Evolutionary conservation across 2,888 invertebrate species (phyloP).

Genomic region (Microctonus hyperodae): DNA sequence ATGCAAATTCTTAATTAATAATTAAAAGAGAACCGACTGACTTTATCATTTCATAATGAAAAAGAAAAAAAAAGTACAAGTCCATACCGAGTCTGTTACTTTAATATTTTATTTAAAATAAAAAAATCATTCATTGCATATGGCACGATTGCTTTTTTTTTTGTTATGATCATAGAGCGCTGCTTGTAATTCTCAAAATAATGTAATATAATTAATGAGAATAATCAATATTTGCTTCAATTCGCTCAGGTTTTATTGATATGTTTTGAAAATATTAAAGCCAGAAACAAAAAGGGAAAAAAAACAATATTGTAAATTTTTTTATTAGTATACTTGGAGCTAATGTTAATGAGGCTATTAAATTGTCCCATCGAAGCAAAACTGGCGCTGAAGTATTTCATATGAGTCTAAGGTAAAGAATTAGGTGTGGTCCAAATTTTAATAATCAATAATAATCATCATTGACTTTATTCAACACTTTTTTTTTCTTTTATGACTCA

Average conservation of each 20-base stretch:
- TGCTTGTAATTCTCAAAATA: background rate
- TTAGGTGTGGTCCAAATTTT: background rate
- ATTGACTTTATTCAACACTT: background rate
- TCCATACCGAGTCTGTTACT: conserved; percentile 22
- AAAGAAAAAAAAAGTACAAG: conserved; percentile 16
- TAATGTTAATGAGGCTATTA: conserved; percentile 51
- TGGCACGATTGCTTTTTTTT: conserved; percentile 25
- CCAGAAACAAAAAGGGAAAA: background rate
- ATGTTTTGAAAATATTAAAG: background rate
- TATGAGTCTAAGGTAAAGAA: conserved; percentile 76
- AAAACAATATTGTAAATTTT: conserved; percentile 12
- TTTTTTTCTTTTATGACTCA: background rate
- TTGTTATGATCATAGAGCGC: background rate
- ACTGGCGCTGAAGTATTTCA: conserved; percentile 80
- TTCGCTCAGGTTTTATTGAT: background rate
- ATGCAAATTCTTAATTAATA: background rate
- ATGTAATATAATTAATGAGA: background rate
- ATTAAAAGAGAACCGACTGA: background rate
- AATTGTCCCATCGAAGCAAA: conserved; percentile 63
- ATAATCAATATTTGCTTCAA: conserved; percentile 8
- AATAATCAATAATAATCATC: conserved; percentile 18
- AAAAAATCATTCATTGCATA: conserved; percentile 7
- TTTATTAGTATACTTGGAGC: conserved; percentile 52
- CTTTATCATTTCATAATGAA: background rate
- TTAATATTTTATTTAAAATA: background rate